phyloP scores from a whole-genome alignment of 2,888 invertebrate genomes.

The Sphecodes monilicornis region DNA sequence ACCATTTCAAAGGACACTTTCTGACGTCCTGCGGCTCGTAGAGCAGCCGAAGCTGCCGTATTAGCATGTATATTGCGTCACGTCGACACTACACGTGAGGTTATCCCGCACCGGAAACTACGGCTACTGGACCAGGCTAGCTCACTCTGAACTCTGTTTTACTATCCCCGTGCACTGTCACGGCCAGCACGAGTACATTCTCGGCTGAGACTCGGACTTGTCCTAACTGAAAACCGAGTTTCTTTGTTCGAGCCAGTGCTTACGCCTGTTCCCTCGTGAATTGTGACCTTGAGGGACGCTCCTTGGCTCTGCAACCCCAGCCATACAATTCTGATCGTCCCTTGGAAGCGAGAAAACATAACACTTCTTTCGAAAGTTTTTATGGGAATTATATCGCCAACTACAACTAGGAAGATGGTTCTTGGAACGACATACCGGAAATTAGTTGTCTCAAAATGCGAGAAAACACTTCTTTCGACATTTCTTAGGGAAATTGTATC shows the following conservation, averaged over 20 bases:
- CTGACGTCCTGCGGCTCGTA: constrained; percentile 61
- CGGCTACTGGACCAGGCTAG: constrained; percentile 30
- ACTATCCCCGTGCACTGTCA: constrained; percentile 40
- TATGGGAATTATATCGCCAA: no score
- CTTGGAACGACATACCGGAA: no score
- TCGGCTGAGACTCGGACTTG: background rate
- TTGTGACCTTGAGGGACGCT: constrained; percentile 24
- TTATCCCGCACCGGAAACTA: constrained; percentile 63
- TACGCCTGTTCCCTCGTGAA: constrained; percentile 28
- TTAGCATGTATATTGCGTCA: constrained; percentile 77
- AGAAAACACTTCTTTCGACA: no score
- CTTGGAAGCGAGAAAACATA: background rate
- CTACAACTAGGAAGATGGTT: no score
- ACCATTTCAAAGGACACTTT: constrained; percentile 56
- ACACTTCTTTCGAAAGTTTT: background rate
- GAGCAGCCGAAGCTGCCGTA: constrained; percentile 66
- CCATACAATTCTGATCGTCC: background rate
- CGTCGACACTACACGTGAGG: constrained; percentile 68
- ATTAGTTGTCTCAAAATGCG: no score
- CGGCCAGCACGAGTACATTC: constrained; percentile 39
- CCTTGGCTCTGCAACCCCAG: background rate
- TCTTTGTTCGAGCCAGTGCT: constrained; percentile 44
- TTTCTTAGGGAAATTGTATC: no score
- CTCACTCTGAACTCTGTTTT: constrained; percentile 53
- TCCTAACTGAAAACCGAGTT: constrained; percentile 40